Percentiles rank a stretch among this genome's conserved stretches.
Evolutionary conservation across 1,140 invertebrate species (phyloP).

Genomic region (Laupala kohalensis): DNA sequence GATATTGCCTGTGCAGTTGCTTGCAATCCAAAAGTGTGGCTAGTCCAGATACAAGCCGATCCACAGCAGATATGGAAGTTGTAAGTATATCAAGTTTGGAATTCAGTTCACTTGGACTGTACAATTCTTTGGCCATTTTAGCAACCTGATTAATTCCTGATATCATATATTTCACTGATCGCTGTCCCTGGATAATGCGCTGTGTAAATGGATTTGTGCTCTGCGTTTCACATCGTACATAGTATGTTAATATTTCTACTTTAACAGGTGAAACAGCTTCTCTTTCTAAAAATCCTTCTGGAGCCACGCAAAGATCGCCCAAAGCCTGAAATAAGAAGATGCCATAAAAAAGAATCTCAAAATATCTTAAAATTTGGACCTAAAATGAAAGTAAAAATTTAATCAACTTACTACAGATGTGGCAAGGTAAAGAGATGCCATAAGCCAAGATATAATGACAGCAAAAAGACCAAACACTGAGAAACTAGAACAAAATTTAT

Average conservation of each 20-base stretch:
- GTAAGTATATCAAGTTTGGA: slow-evolving; percentile 54
- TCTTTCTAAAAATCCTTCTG: slow-evolving; percentile 37
- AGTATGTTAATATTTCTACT: slow-evolving; percentile 58
- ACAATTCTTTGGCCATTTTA: slow-evolving; percentile 44
- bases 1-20: slow-evolving; percentile 63
- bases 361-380: background rate
- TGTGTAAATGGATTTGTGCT: slow-evolving; percentile 66
- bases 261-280: slow-evolving; percentile 25
- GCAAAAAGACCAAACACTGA: slow-evolving; percentile 76
- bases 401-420: slow-evolving; percentile 46
- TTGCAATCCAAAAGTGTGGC: slow-evolving; percentile 66
- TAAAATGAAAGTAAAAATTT: slow-evolving; percentile 12
- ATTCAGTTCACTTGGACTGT: slow-evolving; percentile 44
- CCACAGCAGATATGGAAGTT: slow-evolving; percentile 54
- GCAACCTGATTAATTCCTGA: slow-evolving; percentile 45
- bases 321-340: slow-evolving; percentile 35
- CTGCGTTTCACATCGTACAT: slow-evolving; percentile 64
- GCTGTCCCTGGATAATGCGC: slow-evolving; percentile 53
- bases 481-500: slow-evolving; percentile 38
- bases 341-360: background rate
- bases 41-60: slow-evolving; percentile 39
- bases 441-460: slow-evolving; percentile 79
- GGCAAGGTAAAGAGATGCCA: slow-evolving; percentile 69
- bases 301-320: slow-evolving; percentile 61
- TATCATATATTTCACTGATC: slow-evolving; percentile 54